These are phyloP conservation scores for Thyatira batis DNA, from an alignment of 2,888 invertebrate species.

Conservation along the genomic window DNA sequence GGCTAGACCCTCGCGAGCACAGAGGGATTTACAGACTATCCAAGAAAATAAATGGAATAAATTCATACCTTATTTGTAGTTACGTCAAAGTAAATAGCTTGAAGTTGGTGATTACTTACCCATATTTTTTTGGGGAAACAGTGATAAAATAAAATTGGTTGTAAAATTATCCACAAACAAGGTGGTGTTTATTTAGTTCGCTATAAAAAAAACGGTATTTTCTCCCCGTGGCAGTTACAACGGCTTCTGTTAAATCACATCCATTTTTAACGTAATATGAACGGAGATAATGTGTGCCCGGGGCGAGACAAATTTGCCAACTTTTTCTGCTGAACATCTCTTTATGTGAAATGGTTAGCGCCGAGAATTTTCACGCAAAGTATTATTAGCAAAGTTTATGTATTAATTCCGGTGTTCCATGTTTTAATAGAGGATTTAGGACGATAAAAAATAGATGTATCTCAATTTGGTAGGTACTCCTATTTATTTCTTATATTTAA, in stretches of 20 bases:
- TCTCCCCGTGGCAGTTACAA: slow-evolving; percentile 29
- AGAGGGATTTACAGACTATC: slow-evolving; percentile 50
- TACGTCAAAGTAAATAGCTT: slow-evolving; percentile 36
- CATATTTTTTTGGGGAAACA: too few relatives aligned
- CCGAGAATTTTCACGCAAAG: slow-evolving; percentile 45
- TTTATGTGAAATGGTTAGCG: slow-evolving; percentile 57
- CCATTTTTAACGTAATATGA: slow-evolving; percentile 61
- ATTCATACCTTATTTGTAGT: slow-evolving; percentile 35
- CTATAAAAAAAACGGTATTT: slow-evolving; percentile 26
- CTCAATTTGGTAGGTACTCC: too few relatives aligned
- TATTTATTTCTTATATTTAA: too few relatives aligned
- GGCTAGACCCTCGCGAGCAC: slow-evolving; percentile 39
- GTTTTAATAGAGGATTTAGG: slow-evolving; percentile 13
- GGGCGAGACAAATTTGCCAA: slow-evolving; percentile 61
- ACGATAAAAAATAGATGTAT: background rate
- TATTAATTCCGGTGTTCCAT: slow-evolving; percentile 36
- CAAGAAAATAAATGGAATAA: slow-evolving; percentile 52
- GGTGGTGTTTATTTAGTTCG: slow-evolving; percentile 9
- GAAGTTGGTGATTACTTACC: too few relatives aligned
- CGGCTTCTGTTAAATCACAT: slow-evolving; percentile 50
- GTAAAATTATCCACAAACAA: slow-evolving; percentile 8
- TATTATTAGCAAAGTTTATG: slow-evolving; percentile 56
- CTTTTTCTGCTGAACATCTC: slow-evolving; percentile 64
- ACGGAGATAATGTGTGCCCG: slow-evolving; percentile 60
- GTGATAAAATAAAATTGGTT: too few relatives aligned